Conservation (phyloP, 53 echinoderm and acorn worm genomes). For the Antedon mediterranea region DNA sequence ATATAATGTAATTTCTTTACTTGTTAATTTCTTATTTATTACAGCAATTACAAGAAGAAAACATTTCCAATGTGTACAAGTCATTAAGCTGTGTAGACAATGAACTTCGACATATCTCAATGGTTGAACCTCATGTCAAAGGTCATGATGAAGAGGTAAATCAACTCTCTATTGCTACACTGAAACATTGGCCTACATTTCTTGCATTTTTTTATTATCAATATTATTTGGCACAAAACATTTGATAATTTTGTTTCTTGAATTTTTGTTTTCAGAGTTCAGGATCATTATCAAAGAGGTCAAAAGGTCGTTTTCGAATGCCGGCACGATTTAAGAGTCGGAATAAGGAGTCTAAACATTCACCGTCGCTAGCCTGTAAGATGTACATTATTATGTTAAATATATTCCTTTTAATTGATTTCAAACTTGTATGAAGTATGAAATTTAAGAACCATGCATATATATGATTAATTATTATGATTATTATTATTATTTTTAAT, state of each 20-base stretch:
- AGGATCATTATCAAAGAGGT: neutral
- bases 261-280: neutral
- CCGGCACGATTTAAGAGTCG: neutral
- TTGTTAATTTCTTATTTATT: neutral
- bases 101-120: constrained; percentile 59
- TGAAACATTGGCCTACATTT: too few relatives aligned
- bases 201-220: too few relatives aligned
- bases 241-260: too few relatives aligned
- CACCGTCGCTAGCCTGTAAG: neutral
- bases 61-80: constrained; percentile 42
- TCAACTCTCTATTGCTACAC: neutral
- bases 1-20: neutral
- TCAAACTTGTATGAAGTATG: too few relatives aligned
- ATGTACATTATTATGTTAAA: too few relatives aligned
- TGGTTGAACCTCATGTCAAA: neutral
- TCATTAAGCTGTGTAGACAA: constrained; percentile 54
- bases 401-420: too few relatives aligned
- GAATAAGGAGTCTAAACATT: neutral
- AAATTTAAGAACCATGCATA: too few relatives aligned
- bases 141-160: constrained; percentile 49
- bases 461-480: too few relatives aligned
- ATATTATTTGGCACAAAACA: too few relatives aligned
- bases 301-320: neutral
- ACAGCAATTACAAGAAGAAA: constrained; percentile 59
- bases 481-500: too few relatives aligned